Evolutionary conservation across 2,797 vertebrate species (phyloP).

Genomic region (Scomberomorus guttatus): DNA sequence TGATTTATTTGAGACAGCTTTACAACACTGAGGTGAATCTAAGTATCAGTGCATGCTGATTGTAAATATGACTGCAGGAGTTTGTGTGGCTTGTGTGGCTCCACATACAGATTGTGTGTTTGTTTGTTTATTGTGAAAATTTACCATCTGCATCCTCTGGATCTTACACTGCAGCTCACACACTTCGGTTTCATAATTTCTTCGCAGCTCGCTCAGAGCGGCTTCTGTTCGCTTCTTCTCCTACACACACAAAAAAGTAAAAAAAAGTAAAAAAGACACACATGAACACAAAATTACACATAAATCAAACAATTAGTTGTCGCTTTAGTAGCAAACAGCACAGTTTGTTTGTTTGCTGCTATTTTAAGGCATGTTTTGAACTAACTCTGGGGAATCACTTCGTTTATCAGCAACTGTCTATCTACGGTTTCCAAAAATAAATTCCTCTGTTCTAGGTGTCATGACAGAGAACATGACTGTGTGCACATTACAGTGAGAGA

Average conservation of each 20-base stretch:
- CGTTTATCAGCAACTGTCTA: constrained; percentile 4
- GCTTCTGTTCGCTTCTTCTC: constrained; percentile 90
- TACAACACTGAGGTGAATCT: background rate
- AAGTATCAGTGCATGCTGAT: background rate
- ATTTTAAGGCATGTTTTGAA: constrained; percentile 6
- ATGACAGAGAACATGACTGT: constrained; percentile 3
- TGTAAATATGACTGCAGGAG: background rate
- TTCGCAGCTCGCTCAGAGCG: constrained; percentile 87
- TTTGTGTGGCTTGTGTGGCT: background rate
- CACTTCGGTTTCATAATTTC: constrained; percentile 91
- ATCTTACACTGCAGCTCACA: constrained; percentile 94
- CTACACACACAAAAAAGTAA: constrained; percentile 84
- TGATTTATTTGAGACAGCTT: background rate
- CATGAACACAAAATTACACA: background rate
- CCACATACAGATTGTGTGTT: background rate
- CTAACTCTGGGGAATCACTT: background rate
- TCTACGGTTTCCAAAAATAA: constrained; percentile 39
- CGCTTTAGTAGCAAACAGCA: background rate
- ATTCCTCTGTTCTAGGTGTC: constrained; percentile 4
- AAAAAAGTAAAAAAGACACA: no score
- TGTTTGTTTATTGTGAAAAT: background rate
- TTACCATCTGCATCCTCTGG: constrained; percentile 93
- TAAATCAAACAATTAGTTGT: background rate
- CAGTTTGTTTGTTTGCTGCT: background rate
- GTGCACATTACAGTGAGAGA: constrained; percentile 35